Evolutionary conservation across 2,888 invertebrate species (phyloP), one percentile per base, ranked within the genome.

Genomic region (Drosophila anomalata): DNA sequence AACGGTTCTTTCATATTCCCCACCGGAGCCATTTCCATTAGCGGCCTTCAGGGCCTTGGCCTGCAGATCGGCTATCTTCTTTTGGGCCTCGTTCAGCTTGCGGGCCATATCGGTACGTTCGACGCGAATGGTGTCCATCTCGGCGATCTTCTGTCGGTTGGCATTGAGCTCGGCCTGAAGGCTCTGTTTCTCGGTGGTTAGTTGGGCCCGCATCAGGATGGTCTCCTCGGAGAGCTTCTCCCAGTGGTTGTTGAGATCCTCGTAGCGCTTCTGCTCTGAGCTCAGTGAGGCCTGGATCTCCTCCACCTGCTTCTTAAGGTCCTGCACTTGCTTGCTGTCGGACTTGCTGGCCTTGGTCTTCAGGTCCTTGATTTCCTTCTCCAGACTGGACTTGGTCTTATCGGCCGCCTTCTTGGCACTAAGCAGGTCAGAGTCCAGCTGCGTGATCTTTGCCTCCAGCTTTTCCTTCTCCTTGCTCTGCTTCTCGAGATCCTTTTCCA

Each of bases 201-300:
- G 92, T 89, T 96, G 95, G 7, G 96, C 95, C 91, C 96, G 97
- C 70, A 95, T 95, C 0, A 96, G 94, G 0, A 97, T 96, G 78
- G 96, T 96, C 87, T 97, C 97, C 90, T 97, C 97, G 89, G 96
- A 96, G 39, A 97, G 91, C 69, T 95, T 93, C 90, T 97, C 97
- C 91, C 96, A 97, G 90, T 96, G 96, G 17, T 94, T 93, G 31
- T 96, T 96, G 57, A 97, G 92, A 79, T 96, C 96, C 51, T 96
- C 95, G 89, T 95, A 96, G 76, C 96, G 95, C 74, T 95, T 94
- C 73, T 94, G 94, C 89, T 95, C 95, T 52, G 93, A 93, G 20
- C 93, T 93, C 41, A 96, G 89, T 31, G 95, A 94, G 78, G 93
- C 93, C 89, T 96, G 95, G 61, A 96, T 90, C 80, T 94, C 96